Base-by-base conservation (phyloP, 2,113 vertebrate species). In the Speoplatyrhinus poulsoni region DNA sequence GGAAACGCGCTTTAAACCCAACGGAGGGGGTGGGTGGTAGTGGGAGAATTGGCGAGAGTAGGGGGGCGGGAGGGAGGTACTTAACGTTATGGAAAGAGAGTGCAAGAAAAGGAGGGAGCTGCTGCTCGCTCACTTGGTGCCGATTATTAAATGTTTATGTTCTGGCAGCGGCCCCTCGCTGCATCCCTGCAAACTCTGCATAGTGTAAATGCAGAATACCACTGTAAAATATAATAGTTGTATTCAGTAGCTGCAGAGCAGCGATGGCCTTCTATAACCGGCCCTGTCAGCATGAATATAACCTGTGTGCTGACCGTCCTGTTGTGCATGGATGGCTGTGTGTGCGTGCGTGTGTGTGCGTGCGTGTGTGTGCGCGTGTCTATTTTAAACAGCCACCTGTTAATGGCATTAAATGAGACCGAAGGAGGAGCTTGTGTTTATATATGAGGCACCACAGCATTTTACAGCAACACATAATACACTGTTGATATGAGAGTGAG, bases 321-420 rank as follows among this genome's bases (percentile, higher is more conserved):
- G 80, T 75, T 32, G 41, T 65, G 53, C 49, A 46, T 60, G 54
- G 50, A 13, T 54, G 47, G 26, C 41, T 52, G n/a, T 60, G 57
- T 12, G 9, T 53, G 17, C 60, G 57, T 49, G 69, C 64, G 69
- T 57, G 52, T 57, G 53, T 49, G 46, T 64, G 69, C 50, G 36
- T 66, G 65, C 10, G 65, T 58, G 52, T 50, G 64, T 16, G 68
- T 36, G 68, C 69, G 50, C 13, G 41, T 57, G 65, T 88, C 91
- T 94, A 94, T 94, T 94, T 93, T 83, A 13, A 87, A 90, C 84
- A 78, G 73, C 81, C 93, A 93, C 92, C 93, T 93, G 92, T 92
- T 93, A 93, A 93, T 91, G 89, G 92, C 89, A 91, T 93, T 90
- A 93, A 90, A 82, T 85, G 63, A 64, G 75, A 57, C 62, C 7